Evolutionary conservation across 2,113 vertebrate genomes (phyloP).

Genomic region (Gasterosteus nipponicus): DNA sequence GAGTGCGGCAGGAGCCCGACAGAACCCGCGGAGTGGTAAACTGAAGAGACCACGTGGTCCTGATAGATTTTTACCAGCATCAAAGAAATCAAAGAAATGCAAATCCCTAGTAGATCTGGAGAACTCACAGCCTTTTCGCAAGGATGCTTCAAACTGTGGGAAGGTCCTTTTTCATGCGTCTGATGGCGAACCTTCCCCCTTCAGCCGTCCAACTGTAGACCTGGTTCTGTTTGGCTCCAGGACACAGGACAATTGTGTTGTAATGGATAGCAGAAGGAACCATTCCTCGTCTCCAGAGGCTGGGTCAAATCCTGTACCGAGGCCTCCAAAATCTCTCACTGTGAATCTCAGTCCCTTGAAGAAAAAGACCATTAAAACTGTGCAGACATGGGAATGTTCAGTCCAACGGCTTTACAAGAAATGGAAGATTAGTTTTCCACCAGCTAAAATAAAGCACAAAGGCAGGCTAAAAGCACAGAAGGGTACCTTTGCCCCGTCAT

Average conservation of each 20-base stretch:
- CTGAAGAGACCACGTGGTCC: background rate
- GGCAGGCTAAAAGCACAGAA: slow-evolving; percentile 4
- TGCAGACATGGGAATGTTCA: background rate
- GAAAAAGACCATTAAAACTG: background rate
- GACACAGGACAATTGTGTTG: background rate
- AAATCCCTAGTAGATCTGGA: background rate
- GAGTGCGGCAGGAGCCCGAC: background rate
- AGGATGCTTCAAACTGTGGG: background rate
- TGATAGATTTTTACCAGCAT: background rate
- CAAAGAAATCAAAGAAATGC: slow-evolving; percentile 19
- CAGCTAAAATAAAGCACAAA: background rate
- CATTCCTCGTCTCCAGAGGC: background rate
- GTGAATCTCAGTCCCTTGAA: slow-evolving; percentile 28
- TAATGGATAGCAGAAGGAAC: background rate
- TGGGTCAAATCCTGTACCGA: background rate
- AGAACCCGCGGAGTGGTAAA: background rate
- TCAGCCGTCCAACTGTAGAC: background rate
- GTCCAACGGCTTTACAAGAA: slow-evolving; percentile 54
- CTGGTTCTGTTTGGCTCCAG: slow-evolving; percentile 73
- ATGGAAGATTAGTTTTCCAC: slow-evolving; percentile 51
- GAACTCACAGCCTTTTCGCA: background rate
- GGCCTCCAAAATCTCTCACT: slow-evolving; percentile 60
- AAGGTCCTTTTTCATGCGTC: background rate
- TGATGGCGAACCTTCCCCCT: background rate
- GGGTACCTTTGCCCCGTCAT: background rate